Conservation (phyloP, 2,888 invertebrate species). For the Hermaeophaga mercurialis region DNA sequence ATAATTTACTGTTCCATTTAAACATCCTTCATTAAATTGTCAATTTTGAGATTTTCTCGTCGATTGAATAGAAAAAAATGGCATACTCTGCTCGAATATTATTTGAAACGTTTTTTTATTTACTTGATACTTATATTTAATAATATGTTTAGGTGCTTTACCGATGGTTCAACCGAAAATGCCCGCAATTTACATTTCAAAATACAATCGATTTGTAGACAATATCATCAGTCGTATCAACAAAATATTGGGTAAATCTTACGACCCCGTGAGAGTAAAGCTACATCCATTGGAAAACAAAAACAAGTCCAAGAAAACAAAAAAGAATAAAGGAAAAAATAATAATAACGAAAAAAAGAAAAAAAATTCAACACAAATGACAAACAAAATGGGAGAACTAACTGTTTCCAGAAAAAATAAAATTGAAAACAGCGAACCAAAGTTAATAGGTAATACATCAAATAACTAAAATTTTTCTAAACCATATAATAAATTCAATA, state of each 20-base stretch:
- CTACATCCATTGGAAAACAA: conserved; percentile 62
- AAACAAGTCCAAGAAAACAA: conserved; percentile 52
- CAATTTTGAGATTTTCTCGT: too few species aligned
- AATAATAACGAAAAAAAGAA: conserved; percentile 26
- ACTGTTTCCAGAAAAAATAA: conserved; percentile 46
- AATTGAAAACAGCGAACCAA: conserved; percentile 18
- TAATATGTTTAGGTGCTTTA: not conserved
- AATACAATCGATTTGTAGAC: conserved; percentile 86
- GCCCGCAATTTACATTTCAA: conserved; percentile 75
- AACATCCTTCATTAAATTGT: too few species aligned
- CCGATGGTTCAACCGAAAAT: conserved; percentile 49
- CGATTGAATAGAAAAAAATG: too few species aligned
- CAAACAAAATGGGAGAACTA: conserved; percentile 54
- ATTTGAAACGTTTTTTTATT: too few species aligned
- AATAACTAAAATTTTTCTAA: too few species aligned
- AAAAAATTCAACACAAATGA: conserved; percentile 21
- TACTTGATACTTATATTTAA: too few species aligned
- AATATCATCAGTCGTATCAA: conserved; percentile 82
- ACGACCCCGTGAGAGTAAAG: conserved; percentile 84
- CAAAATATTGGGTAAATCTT: conserved; percentile 76
- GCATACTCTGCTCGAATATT: too few species aligned
- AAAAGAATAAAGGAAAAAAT: conserved; percentile 40
- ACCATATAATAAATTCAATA: too few species aligned
- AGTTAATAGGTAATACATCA: conserved; percentile 26
- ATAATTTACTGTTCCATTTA: too few species aligned